These are phyloP conservation scores for Chrysaora quinquecirrha DNA, from an alignment of 30 jellyfish, hydroid and myxozoan genomes.

Conservation along the genomic window DNA sequence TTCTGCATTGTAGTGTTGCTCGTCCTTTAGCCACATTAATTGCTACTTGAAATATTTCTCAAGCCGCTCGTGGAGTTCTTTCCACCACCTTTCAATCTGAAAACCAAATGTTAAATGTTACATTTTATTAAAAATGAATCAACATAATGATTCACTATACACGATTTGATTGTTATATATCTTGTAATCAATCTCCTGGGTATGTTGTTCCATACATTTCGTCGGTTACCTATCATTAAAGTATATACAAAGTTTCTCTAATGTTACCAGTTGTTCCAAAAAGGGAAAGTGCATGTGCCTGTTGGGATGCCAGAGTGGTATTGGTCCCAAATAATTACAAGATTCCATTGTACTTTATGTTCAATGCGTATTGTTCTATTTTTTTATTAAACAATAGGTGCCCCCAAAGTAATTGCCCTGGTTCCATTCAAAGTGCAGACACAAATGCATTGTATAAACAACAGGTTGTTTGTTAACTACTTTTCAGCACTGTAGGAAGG, in stretches of 20 bases:
- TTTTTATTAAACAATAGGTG: background rate
- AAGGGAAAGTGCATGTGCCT: background rate
- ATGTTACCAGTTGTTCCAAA: background rate
- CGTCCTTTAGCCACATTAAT: background rate
- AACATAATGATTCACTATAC: too few species aligned
- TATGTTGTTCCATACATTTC: too few species aligned
- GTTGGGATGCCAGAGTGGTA: background rate
- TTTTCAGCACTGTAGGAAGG: background rate
- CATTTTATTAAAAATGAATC: too few species aligned
- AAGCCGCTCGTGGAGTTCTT: too few species aligned
- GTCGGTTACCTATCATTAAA: too few species aligned
- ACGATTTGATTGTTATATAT: too few species aligned
- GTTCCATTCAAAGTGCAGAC: background rate
- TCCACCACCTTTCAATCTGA: too few species aligned
- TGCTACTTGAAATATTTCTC: background rate
- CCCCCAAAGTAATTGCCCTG: slow-evolving; percentile 2
- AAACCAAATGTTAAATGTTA: too few species aligned
- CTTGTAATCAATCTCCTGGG: too few species aligned
- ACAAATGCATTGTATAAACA: background rate
- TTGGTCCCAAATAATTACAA: background rate
- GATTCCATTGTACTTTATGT: background rate
- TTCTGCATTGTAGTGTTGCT: background rate
- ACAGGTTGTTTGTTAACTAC: background rate
- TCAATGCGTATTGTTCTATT: background rate
- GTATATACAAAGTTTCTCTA: too few species aligned